Base-by-base conservation (phyloP, 2,888 invertebrate genomes). In the Heliothis peltigera region DNA sequence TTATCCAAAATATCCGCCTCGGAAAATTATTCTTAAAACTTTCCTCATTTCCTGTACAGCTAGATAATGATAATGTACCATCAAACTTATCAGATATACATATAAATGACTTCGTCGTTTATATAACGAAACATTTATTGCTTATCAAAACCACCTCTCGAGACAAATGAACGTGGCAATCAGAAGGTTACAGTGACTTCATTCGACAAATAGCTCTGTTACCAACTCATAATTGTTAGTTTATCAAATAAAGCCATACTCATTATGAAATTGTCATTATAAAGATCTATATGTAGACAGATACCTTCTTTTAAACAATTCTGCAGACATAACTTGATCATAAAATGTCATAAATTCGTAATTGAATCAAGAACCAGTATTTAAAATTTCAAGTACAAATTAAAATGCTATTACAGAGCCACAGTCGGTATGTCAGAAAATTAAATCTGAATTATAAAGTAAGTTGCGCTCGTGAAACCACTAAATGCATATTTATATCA, bases 401-500 rank as follows among this genome's bases (percentile, higher is more conserved):
- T 64, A 64, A 72, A 68, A 72, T 68, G 65, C 42, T 47, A 55
- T 68, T 46, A 72, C 25, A 19, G 12, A 54, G 56, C 63, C 52
- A 8, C 70, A 47, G 17, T 53, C 21, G 19, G 35, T 35, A 15
- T 63, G 63, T 69, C 70, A 69, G 46, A 63, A 54, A 74, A 68
- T 72, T 28, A 69, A 58, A 52, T 69, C 51, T 64, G 64, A 70
- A 70, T 64, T 75, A 72, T 72, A 56, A 70, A 70, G 64, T 64
- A 53, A 64, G 70, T 59, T 70, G 59, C 65, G 70, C 32, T 69
- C 58, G 53, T 70, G 76, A 49, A 59, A 52, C 64, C 70, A 57
- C 57, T 53, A 57, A 70, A 57, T 76, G 54, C 72, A 76, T 70
- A 75, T 73, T 55, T 64, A 69, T 75, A 35, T 51, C 47, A 76